Evolutionary conservation across 2,888 invertebrate species (phyloP), one percentile per base, ranked within the genome.

Genomic region (Clusia tigrina): DNA sequence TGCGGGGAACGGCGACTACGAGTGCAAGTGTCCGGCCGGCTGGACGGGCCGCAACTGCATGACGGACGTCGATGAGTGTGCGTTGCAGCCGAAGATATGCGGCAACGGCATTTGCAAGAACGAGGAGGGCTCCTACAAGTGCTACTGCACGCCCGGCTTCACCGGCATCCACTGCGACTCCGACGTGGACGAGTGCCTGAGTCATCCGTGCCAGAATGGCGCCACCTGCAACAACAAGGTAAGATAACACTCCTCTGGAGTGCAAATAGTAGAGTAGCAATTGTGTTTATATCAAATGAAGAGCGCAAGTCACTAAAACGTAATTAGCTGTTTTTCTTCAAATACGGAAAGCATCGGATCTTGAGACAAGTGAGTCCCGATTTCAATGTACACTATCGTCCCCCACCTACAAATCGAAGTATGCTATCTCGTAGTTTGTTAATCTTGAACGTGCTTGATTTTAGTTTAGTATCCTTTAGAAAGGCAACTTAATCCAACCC

Each of bases 161-260:
- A 93, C 94, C 15, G 95, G 95, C 18, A 88, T 90, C 74, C 88
- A 89, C 69, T 96, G 95, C 81, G 91, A 93, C 76, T 87, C 91
- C 61, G 92, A 95, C 82, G 92, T 95, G 73, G 91, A 95, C 80
- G 95, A 95, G 82, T 95, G 95, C 75, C 86, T 95, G 15, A 91
- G 93, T 25, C 88, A 89, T 64, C 95, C 95, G 0, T 95, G 95
- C 78, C 88, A 89, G 74, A 93, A 95, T 81, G 90, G 90, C 70
- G 94, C 92, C 37, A 90, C 91, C 1, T 95, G 95, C 78, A 86
- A 90, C 70, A 93, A 95, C 81, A 86, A 90, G 78, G 83, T 84
- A 76, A 75, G 77, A 32, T 32, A 9, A 32, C 32, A 32, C 32
- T n/a, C n/a, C n/a, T n/a, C n/a, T n/a, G n/a, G n/a, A n/a, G n/a